Evolutionary conservation across 2,113 vertebrate genomes (phyloP).

Genomic region (Formicarius rufipectus): DNA sequence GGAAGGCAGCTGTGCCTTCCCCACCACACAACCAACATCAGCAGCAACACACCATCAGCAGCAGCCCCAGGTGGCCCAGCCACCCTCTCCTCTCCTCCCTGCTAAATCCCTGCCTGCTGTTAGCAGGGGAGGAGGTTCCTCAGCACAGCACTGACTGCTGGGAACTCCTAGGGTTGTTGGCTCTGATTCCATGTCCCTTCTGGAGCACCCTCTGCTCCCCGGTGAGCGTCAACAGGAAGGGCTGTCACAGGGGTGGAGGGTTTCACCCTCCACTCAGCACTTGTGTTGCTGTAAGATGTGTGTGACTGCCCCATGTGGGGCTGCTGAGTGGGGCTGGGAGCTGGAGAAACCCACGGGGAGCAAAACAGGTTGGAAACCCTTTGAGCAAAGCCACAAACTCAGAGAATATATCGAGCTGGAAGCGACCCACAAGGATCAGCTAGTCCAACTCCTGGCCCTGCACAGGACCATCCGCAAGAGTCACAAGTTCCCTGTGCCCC

Average conservation of each 20-base stretch:
- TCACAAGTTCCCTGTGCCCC: too few relatives aligned
- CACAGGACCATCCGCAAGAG: too few relatives aligned
- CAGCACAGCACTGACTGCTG: neutral
- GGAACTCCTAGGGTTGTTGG: neutral
- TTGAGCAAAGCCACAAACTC: neutral
- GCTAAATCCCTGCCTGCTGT: neutral
- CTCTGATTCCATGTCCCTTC: neutral
- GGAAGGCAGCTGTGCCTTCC: neutral
- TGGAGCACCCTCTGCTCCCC: neutral
- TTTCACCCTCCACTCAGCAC: too few relatives aligned
- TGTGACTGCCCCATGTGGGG: neutral
- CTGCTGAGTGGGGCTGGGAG: neutral
- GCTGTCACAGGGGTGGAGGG: neutral
- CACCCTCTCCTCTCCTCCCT: neutral
- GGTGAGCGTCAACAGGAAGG: neutral
- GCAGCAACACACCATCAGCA: neutral
- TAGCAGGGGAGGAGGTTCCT: neutral
- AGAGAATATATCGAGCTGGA: neutral
- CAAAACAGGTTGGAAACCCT: neutral
- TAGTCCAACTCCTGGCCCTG: too few relatives aligned
- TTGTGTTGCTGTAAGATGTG: fast-evolving
- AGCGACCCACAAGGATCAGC: neutral
- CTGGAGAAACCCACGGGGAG: neutral
- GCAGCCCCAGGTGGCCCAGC: neutral
- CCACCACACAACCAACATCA: fast-evolving